Base-by-base conservation (phyloP, 1,140 invertebrate genomes). In the Trachymyrmex septentrionalis region DNA sequence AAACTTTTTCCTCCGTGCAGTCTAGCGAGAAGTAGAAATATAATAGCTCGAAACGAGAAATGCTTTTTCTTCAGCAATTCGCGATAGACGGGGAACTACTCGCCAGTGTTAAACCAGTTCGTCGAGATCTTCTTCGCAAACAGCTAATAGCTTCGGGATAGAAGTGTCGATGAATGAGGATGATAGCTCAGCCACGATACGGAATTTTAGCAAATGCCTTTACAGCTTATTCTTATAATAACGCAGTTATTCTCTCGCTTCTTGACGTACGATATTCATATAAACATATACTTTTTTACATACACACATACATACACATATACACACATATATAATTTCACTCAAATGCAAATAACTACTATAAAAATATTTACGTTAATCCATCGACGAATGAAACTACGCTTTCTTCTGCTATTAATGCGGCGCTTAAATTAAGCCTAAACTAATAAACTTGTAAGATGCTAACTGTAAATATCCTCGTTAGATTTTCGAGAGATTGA, bases 171-270 rank as follows among this genome's bases (percentile, higher is more conserved):
- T 44, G 55, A n/a, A 27, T 48, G 71, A 34, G 59, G 21, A 44
- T 48, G 21, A 44, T 48, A 85, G 38, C 81, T 75, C 71, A 48
- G 27, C 7, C 14, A n/a, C 57, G 55, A 75, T 34, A 82, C 30
- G 78, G n/a, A 50, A 82, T 61, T 67, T 16, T 53, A 53, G 73
- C 59, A 72, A 38, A 34, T 38, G 64, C 21, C 55, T 86, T 53
- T 21, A 64, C 7, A 87, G 86, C 88, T 88, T 88, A 21, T 57
- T 72, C 82, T 90, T 50, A 44, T 64, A 81, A 72, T 86, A 88
- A 86, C 57, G 66, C 73, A 71, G 77, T 77, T 44, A 61, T 76
- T 91, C 80, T 91, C 85, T 90, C 85, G 89, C 87, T 87, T 90
- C 89, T 91, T 77, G 71, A 89, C 30, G 27, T 55, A 69, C 77